Percentiles rank a stretch among this genome's conserved stretches.
These are phyloP conservation scores for Crepidodera aurea DNA, from an alignment of 2,888 invertebrate species.

Conservation along the genomic window DNA sequence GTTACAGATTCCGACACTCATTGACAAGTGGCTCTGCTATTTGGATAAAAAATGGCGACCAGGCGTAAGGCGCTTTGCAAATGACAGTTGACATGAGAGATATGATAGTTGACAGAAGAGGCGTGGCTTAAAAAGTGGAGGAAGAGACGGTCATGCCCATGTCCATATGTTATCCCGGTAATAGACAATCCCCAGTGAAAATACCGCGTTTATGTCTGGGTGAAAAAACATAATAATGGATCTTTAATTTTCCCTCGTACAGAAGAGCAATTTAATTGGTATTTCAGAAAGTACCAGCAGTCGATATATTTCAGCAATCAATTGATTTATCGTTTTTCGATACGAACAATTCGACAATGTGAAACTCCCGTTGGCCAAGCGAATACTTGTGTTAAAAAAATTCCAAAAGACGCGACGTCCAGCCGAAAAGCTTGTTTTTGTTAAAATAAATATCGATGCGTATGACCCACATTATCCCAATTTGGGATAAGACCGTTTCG, in stretches of 20 bases:
- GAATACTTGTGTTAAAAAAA: conserved; percentile 11
- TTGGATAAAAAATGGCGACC: too few species aligned
- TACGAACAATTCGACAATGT: not conserved
- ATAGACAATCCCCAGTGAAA: too few species aligned
- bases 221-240: too few species aligned
- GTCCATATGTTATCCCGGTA: too few species aligned
- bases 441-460: conserved; percentile 23
- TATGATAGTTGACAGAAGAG: too few species aligned
- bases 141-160: too few species aligned
- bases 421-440: conserved; percentile 16
- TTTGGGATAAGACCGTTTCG: conserved; percentile 22
- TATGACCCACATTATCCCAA: conserved; percentile 24
- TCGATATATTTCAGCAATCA: conserved; percentile 3
- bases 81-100: too few species aligned
- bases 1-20: too few species aligned
- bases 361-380: not conserved
- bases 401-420: conserved; percentile 17
- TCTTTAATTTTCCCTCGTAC: not conserved
- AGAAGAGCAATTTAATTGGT: not conserved
- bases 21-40: too few species aligned
- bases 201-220: too few species aligned
- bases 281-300: not conserved
- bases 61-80: too few species aligned
- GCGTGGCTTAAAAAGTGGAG: too few species aligned
- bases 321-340: conserved; percentile 4